These are phyloP conservation scores for Artibeus lituratus DNA, from an alignment of 2,797 vertebrate species.

Conservation along the genomic window DNA sequence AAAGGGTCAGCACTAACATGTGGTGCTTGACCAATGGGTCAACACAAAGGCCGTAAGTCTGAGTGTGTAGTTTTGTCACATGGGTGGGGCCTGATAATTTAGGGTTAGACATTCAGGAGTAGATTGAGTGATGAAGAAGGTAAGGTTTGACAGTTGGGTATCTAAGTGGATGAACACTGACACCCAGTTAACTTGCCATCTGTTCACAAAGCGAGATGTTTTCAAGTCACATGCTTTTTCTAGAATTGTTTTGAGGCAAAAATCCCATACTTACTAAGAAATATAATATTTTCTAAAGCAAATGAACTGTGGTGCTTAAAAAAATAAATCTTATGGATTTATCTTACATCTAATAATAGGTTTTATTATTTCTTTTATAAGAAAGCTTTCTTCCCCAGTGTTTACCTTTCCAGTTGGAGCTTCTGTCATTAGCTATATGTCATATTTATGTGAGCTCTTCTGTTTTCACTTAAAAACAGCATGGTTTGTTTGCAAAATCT, in stretches of 20 bases:
- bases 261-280: not conserved
- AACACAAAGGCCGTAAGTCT: not conserved
- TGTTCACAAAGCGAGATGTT: not conserved
- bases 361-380: not conserved
- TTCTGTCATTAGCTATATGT: not conserved
- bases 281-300: not conserved
- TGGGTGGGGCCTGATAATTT: not conserved
- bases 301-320: not conserved
- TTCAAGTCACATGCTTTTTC: not conserved
- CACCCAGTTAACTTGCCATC: not conserved
- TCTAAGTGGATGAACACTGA: not conserved
- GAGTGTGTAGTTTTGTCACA: not conserved
- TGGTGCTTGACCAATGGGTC: not conserved
- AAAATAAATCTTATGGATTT: not conserved
- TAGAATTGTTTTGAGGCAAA: not conserved
- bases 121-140: not conserved
- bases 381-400: not conserved
- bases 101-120: not conserved
- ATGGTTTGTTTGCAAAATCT: not conserved
- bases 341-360: not conserved
- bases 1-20: not conserved
- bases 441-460: not conserved
- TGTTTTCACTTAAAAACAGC: not conserved
- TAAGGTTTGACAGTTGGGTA: not conserved
- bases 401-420: not conserved